Evolutionary conservation across 2,113 vertebrate genomes (phyloP).

Genomic region (Notothenia rossii): DNA sequence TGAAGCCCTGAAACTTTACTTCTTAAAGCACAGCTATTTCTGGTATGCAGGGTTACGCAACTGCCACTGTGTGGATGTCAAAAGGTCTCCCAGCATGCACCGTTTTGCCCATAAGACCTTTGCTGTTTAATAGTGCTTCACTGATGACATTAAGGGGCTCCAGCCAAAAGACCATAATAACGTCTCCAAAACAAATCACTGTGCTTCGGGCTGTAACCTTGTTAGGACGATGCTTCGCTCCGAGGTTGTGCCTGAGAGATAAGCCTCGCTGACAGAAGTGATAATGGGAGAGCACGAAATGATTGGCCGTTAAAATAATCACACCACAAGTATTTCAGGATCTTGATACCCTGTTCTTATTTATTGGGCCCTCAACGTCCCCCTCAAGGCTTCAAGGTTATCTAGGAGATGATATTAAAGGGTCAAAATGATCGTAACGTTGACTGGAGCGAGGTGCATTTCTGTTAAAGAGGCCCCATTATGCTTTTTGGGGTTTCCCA

Average conservation of each 20-base stretch:
- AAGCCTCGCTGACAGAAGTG: slow-evolving; percentile 70
- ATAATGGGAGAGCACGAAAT: slow-evolving; percentile 60
- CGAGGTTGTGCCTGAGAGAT: slow-evolving; percentile 68
- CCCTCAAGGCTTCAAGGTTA: slow-evolving; percentile 33
- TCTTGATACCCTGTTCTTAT: slow-evolving; percentile 40
- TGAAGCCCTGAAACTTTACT: slow-evolving; percentile 33
- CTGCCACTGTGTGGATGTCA: slow-evolving; percentile 61
- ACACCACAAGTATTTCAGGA: slow-evolving; percentile 42
- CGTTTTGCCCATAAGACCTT: slow-evolving; percentile 50
- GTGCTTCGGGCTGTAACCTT: slow-evolving; percentile 68
- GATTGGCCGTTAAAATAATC: slow-evolving; percentile 65
- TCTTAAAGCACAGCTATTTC: slow-evolving; percentile 43
- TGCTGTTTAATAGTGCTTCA: slow-evolving; percentile 75
- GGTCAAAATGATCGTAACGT: neutral
- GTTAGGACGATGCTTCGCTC: slow-evolving; percentile 73
- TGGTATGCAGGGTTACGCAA: slow-evolving; percentile 62
- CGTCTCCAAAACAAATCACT: slow-evolving; percentile 64
- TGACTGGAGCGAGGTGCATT: too few relatives aligned
- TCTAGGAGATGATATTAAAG: slow-evolving; percentile 14
- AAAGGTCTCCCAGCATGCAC: slow-evolving; percentile 50
- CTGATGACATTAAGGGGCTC: slow-evolving; percentile 79
- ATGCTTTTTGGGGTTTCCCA: too few relatives aligned
- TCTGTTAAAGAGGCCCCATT: too few relatives aligned
- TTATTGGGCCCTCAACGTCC: slow-evolving; percentile 16
- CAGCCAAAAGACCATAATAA: slow-evolving; percentile 75